These are phyloP conservation scores for Gryon sp. DNA, from an alignment of 1,140 invertebrate species.

Conservation along the genomic window DNA sequence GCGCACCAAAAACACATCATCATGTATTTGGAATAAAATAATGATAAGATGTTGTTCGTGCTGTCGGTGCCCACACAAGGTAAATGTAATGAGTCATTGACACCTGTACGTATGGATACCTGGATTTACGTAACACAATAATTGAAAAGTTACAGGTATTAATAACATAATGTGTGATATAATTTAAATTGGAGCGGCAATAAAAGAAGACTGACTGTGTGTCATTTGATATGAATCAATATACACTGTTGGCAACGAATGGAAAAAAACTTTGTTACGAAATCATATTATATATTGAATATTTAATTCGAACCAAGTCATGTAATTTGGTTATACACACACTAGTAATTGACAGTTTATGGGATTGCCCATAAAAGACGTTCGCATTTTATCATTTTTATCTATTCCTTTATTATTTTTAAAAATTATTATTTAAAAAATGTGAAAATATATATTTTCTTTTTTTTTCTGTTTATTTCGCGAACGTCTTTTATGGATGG, in stretches of 20 bases:
- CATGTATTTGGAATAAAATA: conserved; percentile 42
- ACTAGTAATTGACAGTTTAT: too few species aligned
- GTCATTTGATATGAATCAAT: conserved; percentile 62
- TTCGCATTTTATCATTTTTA: not conserved
- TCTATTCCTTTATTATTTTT: too few species aligned
- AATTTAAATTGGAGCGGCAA: conserved; percentile 56
- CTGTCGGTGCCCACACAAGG: conserved; percentile 38
- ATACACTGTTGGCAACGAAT: conserved; percentile 38
- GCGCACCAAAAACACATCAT: conserved; percentile 28
- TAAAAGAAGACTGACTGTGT: conserved; percentile 60
- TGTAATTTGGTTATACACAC: conserved; percentile 9
- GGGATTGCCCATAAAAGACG: too few species aligned
- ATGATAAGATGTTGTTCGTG: conserved; percentile 28
- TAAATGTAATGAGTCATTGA: conserved; percentile 58
- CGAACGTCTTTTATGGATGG: too few species aligned
- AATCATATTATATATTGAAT: conserved; percentile 51
- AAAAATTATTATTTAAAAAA: too few species aligned
- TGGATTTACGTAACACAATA: conserved; percentile 52
- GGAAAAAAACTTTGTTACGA: conserved; percentile 54
- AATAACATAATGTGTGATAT: conserved; percentile 61
- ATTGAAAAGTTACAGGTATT: conserved; percentile 63
- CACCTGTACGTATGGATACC: conserved; percentile 51
- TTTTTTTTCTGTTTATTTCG: too few species aligned
- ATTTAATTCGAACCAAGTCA: conserved; percentile 20
- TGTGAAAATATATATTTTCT: too few species aligned